Base-by-base conservation (phyloP, 2,113 vertebrate species). In the Pedionomus torquatus region DNA sequence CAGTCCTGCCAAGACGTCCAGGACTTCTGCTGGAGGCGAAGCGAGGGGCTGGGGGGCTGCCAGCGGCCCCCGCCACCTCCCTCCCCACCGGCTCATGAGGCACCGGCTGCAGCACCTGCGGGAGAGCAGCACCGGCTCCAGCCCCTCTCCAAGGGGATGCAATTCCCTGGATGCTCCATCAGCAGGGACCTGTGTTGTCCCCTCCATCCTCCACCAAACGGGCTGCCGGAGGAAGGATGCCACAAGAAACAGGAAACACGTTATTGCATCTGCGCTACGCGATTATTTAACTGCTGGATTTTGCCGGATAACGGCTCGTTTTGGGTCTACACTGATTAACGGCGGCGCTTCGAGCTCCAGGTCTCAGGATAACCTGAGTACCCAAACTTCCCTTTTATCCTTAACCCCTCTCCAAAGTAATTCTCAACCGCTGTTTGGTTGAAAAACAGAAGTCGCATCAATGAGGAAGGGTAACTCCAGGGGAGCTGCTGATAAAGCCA, bases 271-370 rank as follows among this genome's bases (percentile, higher is more conserved):
- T 49, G 72, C 23, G 37, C 75, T 23, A 31, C 7, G 1, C 4
- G 24, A 31, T 5, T 81, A n/a, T 55, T 71, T 39, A 78, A 93
- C 63, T 33, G 70, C 25, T 21, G n/a, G 24, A 44, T 61, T 88
- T 70, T 61, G 52, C 55, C 43, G 64, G 55, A 2, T 41, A 60
- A 72, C 46, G 39, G 64, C 10, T 63, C 2, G 1, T 31, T 46
- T 57, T 60, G 21, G 23, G 26, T 57, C 57, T 35, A n/a, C 17
- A 44, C 10, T 0, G 69, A 33, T 33, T 49, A 81, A 75, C 2
- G 0, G 43, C 3, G 2, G 3, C 0, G 3, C 24, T 64, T 65
- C 3, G 0, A 75, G 55, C 48, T 33, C 61, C 39, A 33, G 31
- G 26, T 77, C 4, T 2, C 46, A 24, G 37, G 46, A 54, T 31